Conservation (phyloP, 92 coral and sea anemone species). For the Porites cylindrica region DNA sequence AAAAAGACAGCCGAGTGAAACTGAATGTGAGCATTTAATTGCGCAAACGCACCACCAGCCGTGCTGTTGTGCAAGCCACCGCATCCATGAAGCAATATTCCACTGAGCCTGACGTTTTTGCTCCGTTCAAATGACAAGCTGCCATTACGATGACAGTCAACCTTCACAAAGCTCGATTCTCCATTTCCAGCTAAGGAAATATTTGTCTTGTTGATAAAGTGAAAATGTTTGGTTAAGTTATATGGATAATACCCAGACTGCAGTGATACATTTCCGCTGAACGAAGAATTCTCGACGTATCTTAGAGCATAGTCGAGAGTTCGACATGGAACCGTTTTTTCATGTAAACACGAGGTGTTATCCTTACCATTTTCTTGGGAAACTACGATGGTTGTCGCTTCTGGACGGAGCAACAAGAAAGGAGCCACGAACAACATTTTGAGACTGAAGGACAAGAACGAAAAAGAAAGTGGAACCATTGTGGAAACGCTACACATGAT, state of each 20-base stretch:
- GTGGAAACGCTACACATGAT: not conserved
- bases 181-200: slow-evolving; percentile 57
- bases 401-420: slow-evolving; percentile 29
- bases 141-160: slow-evolving; percentile 62
- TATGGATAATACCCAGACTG: slow-evolving; percentile 38
- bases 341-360: slow-evolving; percentile 56
- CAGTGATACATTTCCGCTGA: slow-evolving; percentile 21
- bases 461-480: not conserved
- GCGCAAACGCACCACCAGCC: slow-evolving; percentile 36
- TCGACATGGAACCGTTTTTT: slow-evolving; percentile 53
- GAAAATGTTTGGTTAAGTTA: slow-evolving; percentile 64
- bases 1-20: slow-evolving; percentile 78
- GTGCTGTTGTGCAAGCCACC: slow-evolving; percentile 80
- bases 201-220: slow-evolving; percentile 33
- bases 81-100: slow-evolving; percentile 66
- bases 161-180: slow-evolving; percentile 37
- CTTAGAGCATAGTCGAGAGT: slow-evolving; percentile 65
- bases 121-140: slow-evolving; percentile 76
- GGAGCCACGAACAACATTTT: slow-evolving; percentile 29
- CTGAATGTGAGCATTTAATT: slow-evolving; percentile 6
- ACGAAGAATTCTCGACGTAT: slow-evolving; percentile 43
- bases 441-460: not conserved
- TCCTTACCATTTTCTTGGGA: slow-evolving; percentile 54
- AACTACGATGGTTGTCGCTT: slow-evolving; percentile 39
- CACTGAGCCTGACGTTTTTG: slow-evolving; percentile 58